A percentile compares a stretch with the other conserved stretches of the same genome.
Conservation (phyloP, 2,888 invertebrate genomes). For the Cataglyphis rosenhaueri region DNA sequence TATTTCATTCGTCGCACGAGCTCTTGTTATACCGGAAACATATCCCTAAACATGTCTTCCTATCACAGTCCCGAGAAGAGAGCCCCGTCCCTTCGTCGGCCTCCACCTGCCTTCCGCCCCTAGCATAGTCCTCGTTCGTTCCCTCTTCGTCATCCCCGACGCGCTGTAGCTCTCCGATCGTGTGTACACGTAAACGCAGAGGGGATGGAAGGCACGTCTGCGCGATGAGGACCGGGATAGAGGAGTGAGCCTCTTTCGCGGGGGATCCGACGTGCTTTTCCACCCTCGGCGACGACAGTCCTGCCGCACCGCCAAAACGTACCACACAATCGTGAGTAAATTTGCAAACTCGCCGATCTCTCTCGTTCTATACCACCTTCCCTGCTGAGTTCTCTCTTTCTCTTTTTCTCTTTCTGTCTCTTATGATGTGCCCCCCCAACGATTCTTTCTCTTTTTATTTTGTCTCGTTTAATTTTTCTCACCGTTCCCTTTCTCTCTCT, state of each 20-base stretch:
- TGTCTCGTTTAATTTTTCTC: background rate
- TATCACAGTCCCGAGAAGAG: constrained; percentile 54
- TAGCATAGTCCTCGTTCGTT: constrained; percentile 44
- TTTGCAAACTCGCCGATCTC: constrained; percentile 62
- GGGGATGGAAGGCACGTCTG: constrained; percentile 72
- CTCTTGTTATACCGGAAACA: constrained; percentile 57
- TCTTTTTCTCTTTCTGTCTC: constrained; percentile 21
- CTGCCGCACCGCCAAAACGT: constrained; percentile 84
- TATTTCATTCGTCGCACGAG: background rate
- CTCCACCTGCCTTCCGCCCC: constrained; percentile 22
- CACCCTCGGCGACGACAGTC: constrained; percentile 81
- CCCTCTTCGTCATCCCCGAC: constrained; percentile 15
- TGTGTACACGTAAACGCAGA: constrained; percentile 68
- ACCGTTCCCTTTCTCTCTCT: background rate
- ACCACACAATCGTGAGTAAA: constrained; percentile 85
- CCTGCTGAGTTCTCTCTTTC: background rate
- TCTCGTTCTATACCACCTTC: constrained; percentile 46
- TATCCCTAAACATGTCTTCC: constrained; percentile 55
- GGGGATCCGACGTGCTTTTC: constrained; percentile 80
- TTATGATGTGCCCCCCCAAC: background rate
- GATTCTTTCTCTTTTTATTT: constrained; percentile 13
- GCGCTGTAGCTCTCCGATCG: constrained; percentile 36
- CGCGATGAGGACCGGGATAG: constrained; percentile 72
- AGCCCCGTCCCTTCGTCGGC: constrained; percentile 62
- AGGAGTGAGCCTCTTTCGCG: constrained; percentile 76